Evolutionary conservation across 2,113 vertebrate species (phyloP), one percentile per base, ranked within the genome.

Genomic region (Phylloscopus trochilus): DNA sequence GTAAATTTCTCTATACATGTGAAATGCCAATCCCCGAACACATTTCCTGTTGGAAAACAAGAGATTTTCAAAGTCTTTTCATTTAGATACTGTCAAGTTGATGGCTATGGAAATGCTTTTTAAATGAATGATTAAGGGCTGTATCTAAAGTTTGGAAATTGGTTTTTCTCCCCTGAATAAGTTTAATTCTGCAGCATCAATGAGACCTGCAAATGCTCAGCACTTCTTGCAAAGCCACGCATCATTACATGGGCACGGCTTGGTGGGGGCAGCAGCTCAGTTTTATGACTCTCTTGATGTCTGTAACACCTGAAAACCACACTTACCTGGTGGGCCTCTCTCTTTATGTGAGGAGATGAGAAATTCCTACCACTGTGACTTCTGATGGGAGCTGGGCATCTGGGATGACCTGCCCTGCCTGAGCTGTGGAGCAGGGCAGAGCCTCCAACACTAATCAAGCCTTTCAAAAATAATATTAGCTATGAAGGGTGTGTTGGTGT

Each of bases 101-200:
- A 97, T 92, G 94, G 87, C 73, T 96, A 68, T 93, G 87, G 64
- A 97, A 97, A 92, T 92, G 86, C 35, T 93, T 96, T 94, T 96
- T 83, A 97, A 97, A 92, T 90, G 91, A 97, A 95, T 93, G 69
- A 95, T 94, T 92, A 97, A 87, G 55, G 93, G 86, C 67, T 89
- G 53, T 44, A 82, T 86, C 75, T 94, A 47, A 91, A 77, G 69
- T 82, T 60, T 94, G 87, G 49, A 87, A 92, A 96, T 94, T 95
- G 84, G 67, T 95, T 96, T 81, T 95, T 70, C 82, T 95, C 59
- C 76, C 70, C 73, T 88, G 88, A 91, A 75, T 92, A 92, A 95
- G 83, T 92, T 92, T 87, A 93, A 95, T 91, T 92, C 89, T 89
- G 83, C 49, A 51, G 33, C 78, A 67, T 60, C 74, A 89, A 37